Conservation (phyloP, 2,113 vertebrate species). For the Amblyopsis rosae region DNA sequence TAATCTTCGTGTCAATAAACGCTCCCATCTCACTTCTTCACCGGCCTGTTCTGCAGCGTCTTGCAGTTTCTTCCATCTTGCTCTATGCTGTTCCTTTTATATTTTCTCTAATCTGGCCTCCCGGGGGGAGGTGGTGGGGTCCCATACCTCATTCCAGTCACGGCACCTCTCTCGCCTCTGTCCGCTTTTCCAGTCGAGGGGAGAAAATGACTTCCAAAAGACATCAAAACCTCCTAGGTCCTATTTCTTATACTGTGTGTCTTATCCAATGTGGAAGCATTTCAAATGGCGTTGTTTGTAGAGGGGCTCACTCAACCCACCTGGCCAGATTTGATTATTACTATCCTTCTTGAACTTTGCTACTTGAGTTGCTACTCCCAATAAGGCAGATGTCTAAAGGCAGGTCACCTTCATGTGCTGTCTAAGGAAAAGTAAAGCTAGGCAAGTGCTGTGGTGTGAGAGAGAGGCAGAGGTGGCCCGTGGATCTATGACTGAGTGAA, state of each 20-base stretch:
- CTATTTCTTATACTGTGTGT: not conserved
- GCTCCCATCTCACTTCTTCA: not conserved
- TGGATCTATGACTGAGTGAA: constrained; percentile 53
- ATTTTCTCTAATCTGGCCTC: constrained; percentile 51
- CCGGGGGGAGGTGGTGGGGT: constrained; percentile 34
- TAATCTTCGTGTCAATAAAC: constrained; percentile 68
- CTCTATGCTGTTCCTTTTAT: constrained; percentile 31
- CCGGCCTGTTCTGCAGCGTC: not conserved
- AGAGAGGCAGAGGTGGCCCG: constrained; percentile 17
- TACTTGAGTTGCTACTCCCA: constrained; percentile 17
- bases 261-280: not conserved
- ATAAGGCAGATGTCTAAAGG: constrained; percentile 34
- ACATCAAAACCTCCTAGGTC: constrained; percentile 42
- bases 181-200: constrained; percentile 34
- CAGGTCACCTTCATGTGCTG: constrained; percentile 11
- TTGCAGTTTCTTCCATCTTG: not conserved
- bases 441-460: not conserved
- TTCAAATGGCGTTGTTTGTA: not conserved
- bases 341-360: constrained; percentile 35
- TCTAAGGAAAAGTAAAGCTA: not conserved
- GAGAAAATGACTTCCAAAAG: constrained; percentile 49
- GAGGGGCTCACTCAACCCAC: not conserved
- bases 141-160: constrained; percentile 59
- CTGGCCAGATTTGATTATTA: constrained; percentile 28
- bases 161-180: not conserved